Percentiles rank a stretch among this genome's conserved stretches.
Conservation (phyloP, 2,888 invertebrate species). For the Drepanosiphum platanoidis region DNA sequence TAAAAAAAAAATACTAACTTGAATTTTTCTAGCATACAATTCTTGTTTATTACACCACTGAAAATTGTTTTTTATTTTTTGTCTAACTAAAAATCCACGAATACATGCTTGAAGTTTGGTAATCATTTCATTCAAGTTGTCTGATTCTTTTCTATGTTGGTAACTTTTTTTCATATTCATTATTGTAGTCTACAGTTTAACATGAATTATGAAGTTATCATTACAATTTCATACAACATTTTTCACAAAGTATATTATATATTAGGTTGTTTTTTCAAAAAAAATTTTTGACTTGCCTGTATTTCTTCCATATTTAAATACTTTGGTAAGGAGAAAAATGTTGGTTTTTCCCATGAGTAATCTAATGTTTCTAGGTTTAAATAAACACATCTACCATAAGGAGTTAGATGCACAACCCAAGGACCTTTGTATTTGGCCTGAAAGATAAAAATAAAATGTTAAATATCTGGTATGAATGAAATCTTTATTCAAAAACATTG, state of each 20-base stretch:
- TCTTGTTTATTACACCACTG: slow-evolving; percentile 17
- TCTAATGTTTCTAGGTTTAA: slow-evolving; percentile 71
- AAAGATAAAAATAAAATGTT: slow-evolving; percentile 11
- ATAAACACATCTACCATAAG: slow-evolving; percentile 70
- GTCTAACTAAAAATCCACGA: slow-evolving; percentile 72
- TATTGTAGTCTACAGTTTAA: slow-evolving; percentile 46
- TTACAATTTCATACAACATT: neutral
- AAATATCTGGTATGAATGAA: neutral
- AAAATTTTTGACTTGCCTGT: slow-evolving; percentile 60
- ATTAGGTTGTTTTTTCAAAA: neutral
- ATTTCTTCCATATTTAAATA: slow-evolving; percentile 66
- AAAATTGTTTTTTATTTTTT: slow-evolving; percentile 36
- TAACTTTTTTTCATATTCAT: slow-evolving; percentile 67
- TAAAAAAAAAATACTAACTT: slow-evolving; percentile 2
- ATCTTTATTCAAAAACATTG: neutral
- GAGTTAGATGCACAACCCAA: slow-evolving; percentile 71
- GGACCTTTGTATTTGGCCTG: slow-evolving; percentile 67
- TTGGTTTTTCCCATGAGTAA: slow-evolving; percentile 71
- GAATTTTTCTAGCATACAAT: slow-evolving; percentile 49
- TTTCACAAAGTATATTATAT: too few species aligned
- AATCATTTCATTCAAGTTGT: slow-evolving; percentile 69
- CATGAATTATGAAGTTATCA: too few species aligned
- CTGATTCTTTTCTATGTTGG: slow-evolving; percentile 67
- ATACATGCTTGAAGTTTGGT: slow-evolving; percentile 73
- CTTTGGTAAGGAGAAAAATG: slow-evolving; percentile 70